Base-by-base conservation (phyloP, 1,140 invertebrate genomes). In the Holotrichia oblita region DNA sequence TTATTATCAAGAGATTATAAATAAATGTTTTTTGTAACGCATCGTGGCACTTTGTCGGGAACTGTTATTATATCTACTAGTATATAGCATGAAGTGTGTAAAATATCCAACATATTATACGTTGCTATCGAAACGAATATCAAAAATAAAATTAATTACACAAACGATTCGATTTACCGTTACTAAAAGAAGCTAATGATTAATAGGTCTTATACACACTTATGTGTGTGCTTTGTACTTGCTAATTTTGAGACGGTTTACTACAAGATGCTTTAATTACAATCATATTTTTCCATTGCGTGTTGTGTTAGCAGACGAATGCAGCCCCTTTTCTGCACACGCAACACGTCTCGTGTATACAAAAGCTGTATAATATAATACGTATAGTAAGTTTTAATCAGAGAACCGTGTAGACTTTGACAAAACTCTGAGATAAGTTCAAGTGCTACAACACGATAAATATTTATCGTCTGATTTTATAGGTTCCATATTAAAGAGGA, bases 401-500 rank as follows among this genome's bases (percentile, higher is more conserved):
- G 20, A 69, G 9, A 69, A 69, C 61, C 61, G 20, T 69, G 61
- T 27, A 17, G 61, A 69, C 61, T 69, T 69, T 69, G 61, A 69
- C 61, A 69, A 69, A 55, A 55, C 48, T 55, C 48, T 55, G 17
- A 69, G 61, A 69, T 69, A 69, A 69, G 61, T 34, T 69, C 22
- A 69, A 69, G 61, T 69, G 61, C 61, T 69, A 69, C 61, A 69
- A 34, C 61, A 69, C 61, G 27, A 69, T 34, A 69, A 69, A 69
- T 69, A 69, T 69, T 69, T 69, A 69, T 69, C 61, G 61, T 69
- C 27, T 69, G 61, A 69, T 69, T 69, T 69, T 69, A 69, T 69
- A 27, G 27, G 61, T 69, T 69, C 27, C 22, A 34, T 69, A 69
- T 69, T 69, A 34, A 69, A 69, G 61, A 69, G 61, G 61, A 69